Percentiles rank a stretch among this genome's conserved stretches.
Conservation (phyloP, 2,113 vertebrate genomes). For the Megalops atlanticus region DNA sequence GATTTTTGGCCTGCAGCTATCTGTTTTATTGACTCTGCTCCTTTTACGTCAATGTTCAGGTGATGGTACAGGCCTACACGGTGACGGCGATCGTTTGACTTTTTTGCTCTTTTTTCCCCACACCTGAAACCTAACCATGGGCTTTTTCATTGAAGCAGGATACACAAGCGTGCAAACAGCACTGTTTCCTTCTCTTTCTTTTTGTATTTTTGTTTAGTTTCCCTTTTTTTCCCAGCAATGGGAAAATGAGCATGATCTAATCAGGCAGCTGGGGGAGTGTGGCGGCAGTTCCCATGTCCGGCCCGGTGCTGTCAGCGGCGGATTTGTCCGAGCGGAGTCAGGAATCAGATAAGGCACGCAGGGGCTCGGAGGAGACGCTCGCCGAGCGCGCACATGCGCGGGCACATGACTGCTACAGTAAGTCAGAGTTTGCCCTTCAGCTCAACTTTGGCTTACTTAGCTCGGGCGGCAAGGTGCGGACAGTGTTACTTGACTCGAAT, state of each 20-base stretch:
- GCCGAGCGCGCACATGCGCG: too few relatives aligned
- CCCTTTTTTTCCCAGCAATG: neutral
- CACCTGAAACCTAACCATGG: slow-evolving; percentile 34
- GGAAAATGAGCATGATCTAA: slow-evolving; percentile 43
- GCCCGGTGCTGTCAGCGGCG: slow-evolving; percentile 92
- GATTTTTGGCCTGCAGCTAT: slow-evolving; percentile 65
- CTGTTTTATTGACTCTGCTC: slow-evolving; percentile 66
- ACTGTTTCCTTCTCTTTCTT: slow-evolving; percentile 29
- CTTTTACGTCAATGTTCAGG: slow-evolving; percentile 56
- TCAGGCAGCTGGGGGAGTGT: slow-evolving; percentile 80
- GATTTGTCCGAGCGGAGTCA: slow-evolving; percentile 93
- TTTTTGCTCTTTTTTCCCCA: slow-evolving; percentile 15
- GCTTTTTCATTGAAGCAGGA: slow-evolving; percentile 35
- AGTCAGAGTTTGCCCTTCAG: slow-evolving; percentile 88
- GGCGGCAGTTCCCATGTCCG: slow-evolving; percentile 87
- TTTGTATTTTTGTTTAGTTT: too few relatives aligned
- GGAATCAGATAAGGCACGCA: slow-evolving; percentile 92
- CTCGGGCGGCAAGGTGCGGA: neutral
- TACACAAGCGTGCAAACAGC: slow-evolving; percentile 34
- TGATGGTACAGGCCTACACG: slow-evolving; percentile 33
- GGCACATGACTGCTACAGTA: slow-evolving; percentile 85
- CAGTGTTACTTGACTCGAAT: slow-evolving; percentile 32
- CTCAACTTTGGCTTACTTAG: slow-evolving; percentile 91
- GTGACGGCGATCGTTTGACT: slow-evolving; percentile 32
- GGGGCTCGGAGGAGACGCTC: too few relatives aligned